A percentile compares a stretch with the other conserved stretches of the same genome.
phyloP scores from a whole-genome alignment of 2,888 invertebrate genomes.

The Celastrina argiolus region DNA sequence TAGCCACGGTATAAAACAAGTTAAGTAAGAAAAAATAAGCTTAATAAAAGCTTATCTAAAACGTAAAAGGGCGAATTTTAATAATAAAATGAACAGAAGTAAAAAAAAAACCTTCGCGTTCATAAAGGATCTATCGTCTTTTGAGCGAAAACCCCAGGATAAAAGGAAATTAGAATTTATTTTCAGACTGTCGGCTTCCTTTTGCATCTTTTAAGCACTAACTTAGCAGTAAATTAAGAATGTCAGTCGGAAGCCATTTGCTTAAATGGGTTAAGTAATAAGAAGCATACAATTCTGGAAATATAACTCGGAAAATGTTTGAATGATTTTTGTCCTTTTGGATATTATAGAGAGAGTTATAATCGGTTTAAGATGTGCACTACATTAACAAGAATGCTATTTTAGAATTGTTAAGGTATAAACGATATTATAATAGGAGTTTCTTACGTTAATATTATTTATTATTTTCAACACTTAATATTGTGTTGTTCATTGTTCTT shows the following conservation, averaged over 20 bases:
- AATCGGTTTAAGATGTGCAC: too few relatives aligned
- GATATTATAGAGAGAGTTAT: too few relatives aligned
- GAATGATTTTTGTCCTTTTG: background rate
- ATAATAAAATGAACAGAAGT: background rate
- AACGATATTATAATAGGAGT: too few relatives aligned
- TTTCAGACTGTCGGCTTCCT: conserved; percentile 21
- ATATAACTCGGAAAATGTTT: background rate
- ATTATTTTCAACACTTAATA: too few relatives aligned
- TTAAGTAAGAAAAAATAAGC: too few relatives aligned
- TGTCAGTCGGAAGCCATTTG: conserved; percentile 21
- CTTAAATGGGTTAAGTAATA: conserved; percentile 21
- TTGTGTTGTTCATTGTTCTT: too few relatives aligned
- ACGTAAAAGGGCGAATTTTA: conserved; percentile 17
- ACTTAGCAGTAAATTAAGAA: conserved; percentile 23
- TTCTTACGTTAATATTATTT: too few relatives aligned
- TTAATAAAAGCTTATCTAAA: conserved; percentile 29
- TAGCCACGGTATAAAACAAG: too few relatives aligned
- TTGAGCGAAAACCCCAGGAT: conserved; percentile 14
- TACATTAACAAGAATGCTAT: too few relatives aligned
- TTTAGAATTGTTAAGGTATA: too few relatives aligned
- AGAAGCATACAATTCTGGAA: conserved; percentile 17
- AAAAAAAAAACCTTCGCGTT: background rate
- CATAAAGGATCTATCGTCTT: conserved; percentile 16
- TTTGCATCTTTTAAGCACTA: conserved; percentile 17
- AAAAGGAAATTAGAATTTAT: conserved; percentile 20